Evolutionary conservation across 2,113 vertebrate species (phyloP).

Genomic region (Scalopus aquaticus): DNA sequence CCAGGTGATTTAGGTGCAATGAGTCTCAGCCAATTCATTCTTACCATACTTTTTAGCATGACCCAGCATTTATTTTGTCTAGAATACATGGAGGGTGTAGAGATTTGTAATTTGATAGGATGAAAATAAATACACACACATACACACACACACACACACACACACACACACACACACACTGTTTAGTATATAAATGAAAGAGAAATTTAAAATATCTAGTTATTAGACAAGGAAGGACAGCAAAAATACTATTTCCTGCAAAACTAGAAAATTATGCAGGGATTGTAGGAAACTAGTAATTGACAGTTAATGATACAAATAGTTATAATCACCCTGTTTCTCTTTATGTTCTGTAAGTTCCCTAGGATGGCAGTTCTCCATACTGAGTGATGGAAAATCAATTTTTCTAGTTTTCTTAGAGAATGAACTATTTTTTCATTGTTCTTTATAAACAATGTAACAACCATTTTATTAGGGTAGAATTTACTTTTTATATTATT

Average conservation of each 20-base stretch:
- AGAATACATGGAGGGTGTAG: neutral
- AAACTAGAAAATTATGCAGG: too few species aligned
- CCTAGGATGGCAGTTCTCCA: neutral
- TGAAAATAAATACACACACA: neutral
- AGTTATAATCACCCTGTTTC: neutral
- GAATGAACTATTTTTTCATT: neutral
- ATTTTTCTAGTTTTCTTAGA: neutral
- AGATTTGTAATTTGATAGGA: neutral
- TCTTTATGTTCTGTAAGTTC: neutral
- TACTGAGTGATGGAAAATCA: neutral
- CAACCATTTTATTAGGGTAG: neutral
- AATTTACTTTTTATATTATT: neutral
- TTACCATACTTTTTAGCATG: neutral
- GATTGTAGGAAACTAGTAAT: neutral
- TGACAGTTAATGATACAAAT: neutral
- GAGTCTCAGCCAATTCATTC: neutral
- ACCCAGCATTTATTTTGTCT: neutral
- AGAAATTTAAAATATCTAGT: neutral
- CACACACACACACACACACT: neutral
- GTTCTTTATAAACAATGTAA: neutral
- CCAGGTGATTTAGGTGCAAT: neutral
- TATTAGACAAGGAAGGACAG: neutral
- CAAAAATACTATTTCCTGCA: neutral
- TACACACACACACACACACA: too few species aligned
- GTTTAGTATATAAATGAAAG: neutral